These are phyloP conservation scores for Podarcis raffonei DNA, from an alignment of 2,113 vertebrate genomes.

Conservation along the genomic window DNA sequence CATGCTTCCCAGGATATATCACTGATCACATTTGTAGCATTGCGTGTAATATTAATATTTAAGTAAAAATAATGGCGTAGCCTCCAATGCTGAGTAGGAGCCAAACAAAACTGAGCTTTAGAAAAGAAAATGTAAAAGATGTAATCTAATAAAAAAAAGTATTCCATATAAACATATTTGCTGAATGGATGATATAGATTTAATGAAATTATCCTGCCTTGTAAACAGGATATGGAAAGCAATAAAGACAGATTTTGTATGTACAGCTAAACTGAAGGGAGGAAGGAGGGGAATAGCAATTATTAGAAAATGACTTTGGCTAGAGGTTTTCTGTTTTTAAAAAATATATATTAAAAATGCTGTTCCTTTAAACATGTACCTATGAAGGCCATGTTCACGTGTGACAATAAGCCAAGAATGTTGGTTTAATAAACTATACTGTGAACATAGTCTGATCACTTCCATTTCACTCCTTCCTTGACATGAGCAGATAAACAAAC, in stretches of 20 bases:
- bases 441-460: too few relatives aligned
- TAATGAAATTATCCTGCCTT: conserved; percentile 62
- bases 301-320: conserved; percentile 62
- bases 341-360: conserved; percentile 31
- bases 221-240: conserved; percentile 67
- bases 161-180: conserved; percentile 61
- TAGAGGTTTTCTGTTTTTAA: conserved; percentile 42
- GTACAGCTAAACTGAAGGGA: conserved; percentile 20
- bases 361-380: conserved; percentile 39
- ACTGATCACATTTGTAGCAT: conserved; percentile 48
- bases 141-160: conserved; percentile 61
- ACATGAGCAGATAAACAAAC: too few relatives aligned
- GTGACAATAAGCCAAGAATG: background rate
- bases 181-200: conserved; percentile 63
- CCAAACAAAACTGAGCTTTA: conserved; percentile 61
- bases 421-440: too few relatives aligned
- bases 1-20: conserved; percentile 34
- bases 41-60: conserved; percentile 63
- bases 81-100: conserved; percentile 42
- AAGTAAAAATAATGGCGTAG: conserved; percentile 63
- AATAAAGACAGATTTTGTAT: conserved; percentile 62
- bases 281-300: conserved; percentile 49
- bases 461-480: too few relatives aligned
- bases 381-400: background rate
- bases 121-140: conserved; percentile 59